A percentile compares a stretch with the other conserved stretches of the same genome.
Evolutionary conservation across 1,140 invertebrate genomes (phyloP).

Genomic region (Bombyx mori): DNA sequence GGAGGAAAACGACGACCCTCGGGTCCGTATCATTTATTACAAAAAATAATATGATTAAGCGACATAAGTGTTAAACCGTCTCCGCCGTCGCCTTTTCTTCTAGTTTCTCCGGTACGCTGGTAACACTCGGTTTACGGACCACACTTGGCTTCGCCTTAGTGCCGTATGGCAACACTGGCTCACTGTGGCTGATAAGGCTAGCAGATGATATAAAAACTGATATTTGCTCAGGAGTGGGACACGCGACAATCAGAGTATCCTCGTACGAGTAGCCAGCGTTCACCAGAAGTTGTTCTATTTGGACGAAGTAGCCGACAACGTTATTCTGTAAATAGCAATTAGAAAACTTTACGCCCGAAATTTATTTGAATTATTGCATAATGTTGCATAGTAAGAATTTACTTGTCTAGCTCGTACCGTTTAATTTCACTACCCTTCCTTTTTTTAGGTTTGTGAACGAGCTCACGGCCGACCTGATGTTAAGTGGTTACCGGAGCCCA

Average conservation of each 20-base stretch:
- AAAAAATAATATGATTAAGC: too few species aligned
- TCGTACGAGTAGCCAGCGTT: slow-evolving; percentile 83
- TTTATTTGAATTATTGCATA: background rate
- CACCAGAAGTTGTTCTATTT: slow-evolving; percentile 83
- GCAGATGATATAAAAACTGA: slow-evolving; percentile 88
- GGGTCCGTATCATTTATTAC: too few species aligned
- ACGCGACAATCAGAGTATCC: slow-evolving; percentile 86
- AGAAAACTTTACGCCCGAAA: slow-evolving; percentile 1
- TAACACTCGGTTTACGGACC: slow-evolving; percentile 48
- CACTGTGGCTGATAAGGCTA: slow-evolving; percentile 71
- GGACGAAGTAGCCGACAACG: slow-evolving; percentile 87
- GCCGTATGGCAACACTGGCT: slow-evolving; percentile 59
- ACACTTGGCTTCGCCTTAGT: slow-evolving; percentile 47
- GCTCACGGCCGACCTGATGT: too few species aligned
- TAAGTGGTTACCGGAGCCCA: too few species aligned
- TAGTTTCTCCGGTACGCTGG: slow-evolving; percentile 18
- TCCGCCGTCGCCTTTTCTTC: slow-evolving; percentile 8
- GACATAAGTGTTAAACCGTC: too few species aligned
- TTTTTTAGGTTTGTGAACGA: too few species aligned
- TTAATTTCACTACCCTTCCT: too few species aligned
- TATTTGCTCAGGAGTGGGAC: slow-evolving; percentile 92
- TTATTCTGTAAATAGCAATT: slow-evolving; percentile 79
- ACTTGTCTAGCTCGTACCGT: too few species aligned
- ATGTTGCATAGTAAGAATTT: too few species aligned
- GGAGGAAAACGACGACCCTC: too few species aligned